Conservation (phyloP, 2,888 invertebrate species). For the Chloroclystis v-ata region DNA sequence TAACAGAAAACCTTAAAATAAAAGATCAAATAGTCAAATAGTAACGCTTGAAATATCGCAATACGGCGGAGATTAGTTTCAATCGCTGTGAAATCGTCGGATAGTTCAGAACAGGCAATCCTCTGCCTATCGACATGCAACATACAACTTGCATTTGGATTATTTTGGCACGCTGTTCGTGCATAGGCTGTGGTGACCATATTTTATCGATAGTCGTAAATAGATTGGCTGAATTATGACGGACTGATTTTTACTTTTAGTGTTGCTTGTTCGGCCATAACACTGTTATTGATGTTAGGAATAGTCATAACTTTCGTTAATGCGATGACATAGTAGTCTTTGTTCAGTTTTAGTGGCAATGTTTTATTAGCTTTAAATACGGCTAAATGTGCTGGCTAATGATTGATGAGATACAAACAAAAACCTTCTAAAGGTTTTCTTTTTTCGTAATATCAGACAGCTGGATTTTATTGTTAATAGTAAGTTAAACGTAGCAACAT, state of each 20-base stretch:
- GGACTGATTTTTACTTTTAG: slow-evolving; percentile 9
- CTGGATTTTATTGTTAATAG: no score
- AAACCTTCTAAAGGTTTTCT: no score
- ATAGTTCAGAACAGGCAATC: slow-evolving; percentile 14
- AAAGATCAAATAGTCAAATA: background rate
- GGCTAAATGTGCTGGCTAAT: no score
- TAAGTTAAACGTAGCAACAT: no score
- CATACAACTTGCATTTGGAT: slow-evolving; percentile 38
- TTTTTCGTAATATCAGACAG: no score
- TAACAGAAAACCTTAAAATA: background rate
- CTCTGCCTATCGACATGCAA: slow-evolving; percentile 28
- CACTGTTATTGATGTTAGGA: slow-evolving; percentile 1
- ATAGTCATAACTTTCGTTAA: background rate
- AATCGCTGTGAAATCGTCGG: slow-evolving; percentile 7
- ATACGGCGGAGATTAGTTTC: slow-evolving; percentile 3
- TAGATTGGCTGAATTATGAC: slow-evolving; percentile 10
- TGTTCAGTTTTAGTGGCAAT: background rate
- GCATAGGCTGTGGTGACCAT: slow-evolving; percentile 20
- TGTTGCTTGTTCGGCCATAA: slow-evolving; percentile 4
- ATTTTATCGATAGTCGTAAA: slow-evolving; percentile 15
- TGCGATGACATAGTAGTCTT: background rate
- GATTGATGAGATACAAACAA: no score
- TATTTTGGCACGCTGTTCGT: slow-evolving; percentile 37
- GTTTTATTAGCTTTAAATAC: background rate
- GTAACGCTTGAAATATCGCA: background rate